These are phyloP conservation scores for Drosophila equinoxialis DNA, from an alignment of 1,140 invertebrate species.

Conservation along the genomic window DNA sequence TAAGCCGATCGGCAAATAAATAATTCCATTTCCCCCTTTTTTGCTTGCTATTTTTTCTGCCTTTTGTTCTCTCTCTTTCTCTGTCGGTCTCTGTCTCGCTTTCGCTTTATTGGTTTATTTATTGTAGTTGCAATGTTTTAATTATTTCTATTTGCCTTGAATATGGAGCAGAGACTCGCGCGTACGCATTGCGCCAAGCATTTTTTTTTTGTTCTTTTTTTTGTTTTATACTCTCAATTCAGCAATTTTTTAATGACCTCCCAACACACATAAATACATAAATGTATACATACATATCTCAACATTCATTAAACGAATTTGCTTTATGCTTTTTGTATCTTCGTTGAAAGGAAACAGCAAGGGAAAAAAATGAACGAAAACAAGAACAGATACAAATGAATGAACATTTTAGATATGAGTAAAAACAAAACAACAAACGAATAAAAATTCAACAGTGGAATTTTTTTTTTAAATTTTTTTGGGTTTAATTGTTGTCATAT, in stretches of 20 bases:
- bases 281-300: conserved; percentile 12
- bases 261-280: conserved; percentile 28
- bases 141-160: conserved; percentile 74
- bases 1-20: conserved; percentile 69
- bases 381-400: conserved; percentile 26
- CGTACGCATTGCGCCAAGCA: conserved; percentile 36
- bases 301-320: conserved; percentile 21
- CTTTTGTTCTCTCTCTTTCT: conserved; percentile 30
- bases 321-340: conserved; percentile 25
- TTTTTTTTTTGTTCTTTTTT: conserved; percentile 10
- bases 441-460: conserved; percentile 32
- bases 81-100: conserved; percentile 3
- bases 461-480: conserved; percentile 28
- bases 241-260: conserved; percentile 52
- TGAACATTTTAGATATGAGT: conserved; percentile 21
- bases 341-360: conserved; percentile 9
- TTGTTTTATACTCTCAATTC: conserved; percentile 38
- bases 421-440: conserved; percentile 4
- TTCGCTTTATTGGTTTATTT: conserved; percentile 29
- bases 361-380: neutral
- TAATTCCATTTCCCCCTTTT: conserved; percentile 48
- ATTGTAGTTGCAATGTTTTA: conserved; percentile 57
- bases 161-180: conserved; percentile 22
- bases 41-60: neutral
- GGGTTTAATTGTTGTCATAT: conserved; percentile 54